Base-by-base conservation (phyloP, 2,888 invertebrate genomes). In the Pyrrhosoma nymphula region DNA sequence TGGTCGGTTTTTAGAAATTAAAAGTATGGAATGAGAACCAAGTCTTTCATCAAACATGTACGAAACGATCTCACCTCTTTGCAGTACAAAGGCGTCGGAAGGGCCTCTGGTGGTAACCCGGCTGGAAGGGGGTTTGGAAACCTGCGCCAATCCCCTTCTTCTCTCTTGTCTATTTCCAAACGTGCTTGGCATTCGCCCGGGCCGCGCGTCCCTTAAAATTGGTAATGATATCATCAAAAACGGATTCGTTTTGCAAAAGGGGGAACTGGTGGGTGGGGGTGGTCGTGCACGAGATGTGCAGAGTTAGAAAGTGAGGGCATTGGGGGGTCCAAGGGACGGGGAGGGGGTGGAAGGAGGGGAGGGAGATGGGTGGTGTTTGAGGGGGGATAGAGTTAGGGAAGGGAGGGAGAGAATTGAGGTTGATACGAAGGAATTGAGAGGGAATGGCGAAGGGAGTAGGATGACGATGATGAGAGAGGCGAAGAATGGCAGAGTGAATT, bases 181-280 rank as follows among this genome's bases (percentile, higher is more conserved):
- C 82, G 16, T 26, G 82, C 82, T 47, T 82, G 82, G 82, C 82
- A 26, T 35, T 60, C 30, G 12, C 14, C 82, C 30, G 69, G 23
- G 23, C 69, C 26, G n/a, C 69, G 69, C 69, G 82, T 82, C 82
- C 30, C 82, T 60, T 82, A 82, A 47, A 82, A 82, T 82, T 82
- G 82, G 82, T 82, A 82, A 35, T 82, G 82, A 82, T 82, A 82
- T 82, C 82, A 82, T 82, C 82, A 82, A 82, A 82, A 82, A 82
- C 82, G 82, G 82, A 82, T 82, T 82, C 82, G 82, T 82, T 82
- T 82, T 89, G 56, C 47, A n/a, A 60, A n/a, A 89, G 26, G 10
- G 35, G 56, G 23, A 56, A 10, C 56, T 14, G 56, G 16, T 26
- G 55, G 26, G 12, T 4, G 60, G 20, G 60, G 16, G 60, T 60